Base-by-base conservation (phyloP, 2,113 vertebrate species). In the Elephas maximus region DNA sequence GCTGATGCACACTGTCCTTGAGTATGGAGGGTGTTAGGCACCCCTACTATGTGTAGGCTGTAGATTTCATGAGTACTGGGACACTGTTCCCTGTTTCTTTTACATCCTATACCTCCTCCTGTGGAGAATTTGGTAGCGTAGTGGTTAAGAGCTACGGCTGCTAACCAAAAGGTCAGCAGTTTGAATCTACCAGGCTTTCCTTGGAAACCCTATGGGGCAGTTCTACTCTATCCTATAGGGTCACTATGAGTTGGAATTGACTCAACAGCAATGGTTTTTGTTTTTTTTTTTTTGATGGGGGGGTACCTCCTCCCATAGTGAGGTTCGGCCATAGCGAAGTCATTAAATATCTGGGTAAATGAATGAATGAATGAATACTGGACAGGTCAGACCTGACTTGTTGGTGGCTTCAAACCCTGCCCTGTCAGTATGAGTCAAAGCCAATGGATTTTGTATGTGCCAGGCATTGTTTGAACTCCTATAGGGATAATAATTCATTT, bases 321-420 rank as follows among this genome's bases (percentile, higher is more conserved):
- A 82, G 11, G 63, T 79, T 79, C 60, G 89, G 24, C 53, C 53
- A 67, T 24, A 53, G 73, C 21, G 44, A 44, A 44, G 60, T 48
- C 26, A 89, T 63, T 87, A 92, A 82, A 44, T 71, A 41, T 73
- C n/a, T 79, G 62, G 91, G 77, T 81, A 48, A 71, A 45, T 67
- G 37, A 91, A 67, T 67, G 37, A 91, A 67, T 67, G 45, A 93
- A 81, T 81, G 17, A 89, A 92, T 44, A 45, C 9, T 81, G 45
- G 63, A 24, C 12, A 24, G 48, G 24, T 80, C 30, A 81, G 73
- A 88, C 17, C 65, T 63, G 24, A 84, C 45, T 57, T 71, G 37
- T 3, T 74, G 80, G 51, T 48, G 69, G 8, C 44, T 82, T 71
- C 37, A 74, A 51, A 53, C 18, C 10, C 62, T 89, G 30, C 37